These are phyloP conservation scores for Sinopyrophorus schimmeli DNA, from an alignment of 2,888 invertebrate genomes.

Conservation along the genomic window DNA sequence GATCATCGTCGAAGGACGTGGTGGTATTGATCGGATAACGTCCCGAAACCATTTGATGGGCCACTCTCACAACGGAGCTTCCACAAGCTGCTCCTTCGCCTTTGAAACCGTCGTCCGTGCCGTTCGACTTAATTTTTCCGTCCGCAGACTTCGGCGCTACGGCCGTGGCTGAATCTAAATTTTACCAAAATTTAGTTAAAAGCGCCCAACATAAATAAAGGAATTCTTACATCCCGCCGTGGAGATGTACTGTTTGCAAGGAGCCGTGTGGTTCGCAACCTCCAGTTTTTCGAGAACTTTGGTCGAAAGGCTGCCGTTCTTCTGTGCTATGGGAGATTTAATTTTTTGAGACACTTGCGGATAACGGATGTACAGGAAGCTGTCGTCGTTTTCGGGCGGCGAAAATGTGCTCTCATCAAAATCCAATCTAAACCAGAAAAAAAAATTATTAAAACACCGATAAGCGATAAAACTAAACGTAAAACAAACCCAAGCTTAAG, in stretches of 20 bases:
- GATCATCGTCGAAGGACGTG: constrained; percentile 41
- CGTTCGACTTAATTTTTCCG: constrained; percentile 60
- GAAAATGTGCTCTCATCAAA: constrained; percentile 64
- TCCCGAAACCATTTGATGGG: constrained; percentile 63
- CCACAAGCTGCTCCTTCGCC: constrained; percentile 72
- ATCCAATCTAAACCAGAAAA: constrained; percentile 57
- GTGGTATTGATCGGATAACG: constrained; percentile 43
- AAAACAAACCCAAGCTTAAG: not conserved
- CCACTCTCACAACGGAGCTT: constrained; percentile 63
- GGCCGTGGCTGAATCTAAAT: constrained; percentile 16
- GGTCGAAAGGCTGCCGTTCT: constrained; percentile 14
- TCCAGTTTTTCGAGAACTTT: constrained; percentile 52
- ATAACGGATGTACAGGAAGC: constrained; percentile 64
- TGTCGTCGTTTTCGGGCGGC: constrained; percentile 75
- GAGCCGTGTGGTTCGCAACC: constrained; percentile 69
- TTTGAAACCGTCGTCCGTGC: constrained; percentile 72
- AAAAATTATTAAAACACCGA: not conserved
- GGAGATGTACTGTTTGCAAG: constrained; percentile 66
- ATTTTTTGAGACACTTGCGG: constrained; percentile 49
- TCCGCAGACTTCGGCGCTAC: constrained; percentile 10
- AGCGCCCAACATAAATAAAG: not conserved
- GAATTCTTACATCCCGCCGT: constrained; percentile 41
- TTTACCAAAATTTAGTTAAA: not conserved
- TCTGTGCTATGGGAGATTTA: constrained; percentile 13
- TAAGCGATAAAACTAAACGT: too few relatives aligned